These are phyloP conservation scores for Orchestia grillus DNA, from an alignment of 1,140 invertebrate genomes.

Conservation along the genomic window DNA sequence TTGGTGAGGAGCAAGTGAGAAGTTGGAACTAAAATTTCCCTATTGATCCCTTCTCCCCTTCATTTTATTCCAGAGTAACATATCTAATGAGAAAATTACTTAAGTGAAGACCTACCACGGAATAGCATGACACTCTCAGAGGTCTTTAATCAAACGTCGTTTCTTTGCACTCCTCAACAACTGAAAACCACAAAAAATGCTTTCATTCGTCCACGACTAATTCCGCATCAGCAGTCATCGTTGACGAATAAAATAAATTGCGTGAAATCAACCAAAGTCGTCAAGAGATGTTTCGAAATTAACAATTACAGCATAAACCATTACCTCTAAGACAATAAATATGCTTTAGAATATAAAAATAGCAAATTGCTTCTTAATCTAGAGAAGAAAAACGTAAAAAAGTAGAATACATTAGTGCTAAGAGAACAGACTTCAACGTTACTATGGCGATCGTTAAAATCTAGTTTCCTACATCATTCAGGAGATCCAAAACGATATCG, in stretches of 20 bases:
- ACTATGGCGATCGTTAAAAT: not conserved
- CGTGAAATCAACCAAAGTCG: not conserved
- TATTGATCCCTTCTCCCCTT: not conserved
- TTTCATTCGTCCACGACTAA: not conserved
- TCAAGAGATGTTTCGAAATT: not conserved
- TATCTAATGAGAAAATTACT: not conserved
- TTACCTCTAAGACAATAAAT: not conserved
- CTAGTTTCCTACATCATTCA: not conserved
- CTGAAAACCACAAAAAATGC: not conserved
- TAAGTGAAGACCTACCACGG: not conserved
- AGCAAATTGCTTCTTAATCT: not conserved
- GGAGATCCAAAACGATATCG: not conserved
- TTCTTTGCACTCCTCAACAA: not conserved
- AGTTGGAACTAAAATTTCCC: not conserved
- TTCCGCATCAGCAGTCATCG: not conserved
- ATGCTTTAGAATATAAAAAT: slow-evolving; percentile 3
- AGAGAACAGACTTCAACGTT: not conserved
- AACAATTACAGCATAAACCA: not conserved
- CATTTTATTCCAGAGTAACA: not conserved
- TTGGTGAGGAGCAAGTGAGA: not conserved
- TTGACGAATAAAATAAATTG: not conserved
- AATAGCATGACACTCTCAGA: not conserved
- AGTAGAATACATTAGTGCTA: not conserved
- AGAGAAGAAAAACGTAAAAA: not conserved
- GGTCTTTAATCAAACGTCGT: not conserved